These are phyloP conservation scores for Saiga tatarica DNA, from an alignment of 2,113 vertebrate species.

Conservation along the genomic window DNA sequence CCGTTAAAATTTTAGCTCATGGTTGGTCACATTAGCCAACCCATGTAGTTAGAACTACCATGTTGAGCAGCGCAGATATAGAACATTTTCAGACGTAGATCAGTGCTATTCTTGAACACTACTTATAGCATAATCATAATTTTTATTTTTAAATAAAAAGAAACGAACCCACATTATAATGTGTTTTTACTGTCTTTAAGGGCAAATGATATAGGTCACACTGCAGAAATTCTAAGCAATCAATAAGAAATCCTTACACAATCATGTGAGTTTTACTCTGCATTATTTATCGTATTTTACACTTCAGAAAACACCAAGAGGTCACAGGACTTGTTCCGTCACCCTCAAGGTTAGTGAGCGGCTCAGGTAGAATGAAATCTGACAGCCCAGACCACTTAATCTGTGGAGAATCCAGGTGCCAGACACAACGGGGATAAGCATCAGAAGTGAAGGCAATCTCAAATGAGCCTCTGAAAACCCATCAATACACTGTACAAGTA, in stretches of 20 bases:
- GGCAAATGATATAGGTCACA: background rate
- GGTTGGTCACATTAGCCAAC: background rate
- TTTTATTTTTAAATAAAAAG: background rate
- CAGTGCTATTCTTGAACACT: background rate
- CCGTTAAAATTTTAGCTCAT: background rate
- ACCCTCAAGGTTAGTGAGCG: slow-evolving; percentile 18
- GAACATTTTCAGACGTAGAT: background rate
- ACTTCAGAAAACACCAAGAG: slow-evolving; percentile 31
- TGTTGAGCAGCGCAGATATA: background rate
- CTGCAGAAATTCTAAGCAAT: slow-evolving; percentile 21
- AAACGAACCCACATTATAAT: background rate
- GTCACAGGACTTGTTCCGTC: slow-evolving; percentile 50
- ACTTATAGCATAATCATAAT: background rate
- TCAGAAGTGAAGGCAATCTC: background rate
- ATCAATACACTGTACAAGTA: background rate
- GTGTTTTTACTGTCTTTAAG: background rate
- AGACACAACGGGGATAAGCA: slow-evolving; percentile 21
- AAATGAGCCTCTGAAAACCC: slow-evolving; percentile 37
- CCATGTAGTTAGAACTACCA: background rate
- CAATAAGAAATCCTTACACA: slow-evolving; percentile 1
- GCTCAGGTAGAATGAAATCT: slow-evolving; percentile 55
- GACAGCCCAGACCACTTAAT: slow-evolving; percentile 48
- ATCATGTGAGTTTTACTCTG: background rate
- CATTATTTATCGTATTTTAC: slow-evolving; percentile 46
- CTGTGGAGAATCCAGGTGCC: slow-evolving; percentile 36